A percentile compares a stretch with the other conserved stretches of the same genome.
Evolutionary conservation across 2,888 invertebrate species (phyloP).

Genomic region (Lasioglossum villosulum): DNA sequence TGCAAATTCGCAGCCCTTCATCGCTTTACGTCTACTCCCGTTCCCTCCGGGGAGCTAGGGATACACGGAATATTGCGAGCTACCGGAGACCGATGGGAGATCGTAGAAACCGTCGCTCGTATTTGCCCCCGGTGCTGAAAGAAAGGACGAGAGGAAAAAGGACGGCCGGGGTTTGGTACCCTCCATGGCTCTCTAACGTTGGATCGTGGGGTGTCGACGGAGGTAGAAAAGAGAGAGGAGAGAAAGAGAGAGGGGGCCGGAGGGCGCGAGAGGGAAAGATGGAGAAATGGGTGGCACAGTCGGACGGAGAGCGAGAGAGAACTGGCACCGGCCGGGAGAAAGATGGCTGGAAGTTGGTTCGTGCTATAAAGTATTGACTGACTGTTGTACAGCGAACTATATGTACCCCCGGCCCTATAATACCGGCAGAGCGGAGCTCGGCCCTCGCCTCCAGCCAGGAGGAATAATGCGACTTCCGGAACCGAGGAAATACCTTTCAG

Average conservation of each 20-base stretch:
- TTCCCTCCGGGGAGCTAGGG: slow-evolving; percentile 35
- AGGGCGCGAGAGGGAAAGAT: slow-evolving; percentile 4
- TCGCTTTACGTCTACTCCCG: slow-evolving; percentile 49
- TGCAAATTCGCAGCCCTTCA: slow-evolving; percentile 64
- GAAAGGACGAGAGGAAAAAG: slow-evolving; percentile 60
- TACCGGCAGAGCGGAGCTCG: slow-evolving; percentile 62
- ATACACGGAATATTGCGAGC: slow-evolving; percentile 55
- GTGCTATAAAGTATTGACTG: slow-evolving; percentile 75
- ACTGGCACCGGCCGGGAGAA: slow-evolving; percentile 7
- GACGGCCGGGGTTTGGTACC: slow-evolving; percentile 61
- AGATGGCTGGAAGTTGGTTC: slow-evolving; percentile 60
- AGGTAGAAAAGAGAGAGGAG: slow-evolving; percentile 8
- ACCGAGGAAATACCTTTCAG: slow-evolving; percentile 72
- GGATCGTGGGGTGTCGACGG: slow-evolving; percentile 26
- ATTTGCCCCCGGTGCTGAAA: slow-evolving; percentile 65
- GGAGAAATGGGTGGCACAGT: slow-evolving; percentile 20
- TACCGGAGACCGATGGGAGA: slow-evolving; percentile 57
- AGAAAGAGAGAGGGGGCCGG: background rate
- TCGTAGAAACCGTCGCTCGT: slow-evolving; percentile 64
- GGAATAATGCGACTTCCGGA: slow-evolving; percentile 75
- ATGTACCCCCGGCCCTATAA: slow-evolving; percentile 62
- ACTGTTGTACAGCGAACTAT: slow-evolving; percentile 68
- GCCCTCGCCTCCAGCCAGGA: slow-evolving; percentile 70
- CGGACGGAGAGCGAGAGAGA: background rate
- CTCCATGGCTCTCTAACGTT: slow-evolving; percentile 42